phyloP scores from a whole-genome alignment of 2,797 vertebrate species.

The Acanthurus lineatus region DNA sequence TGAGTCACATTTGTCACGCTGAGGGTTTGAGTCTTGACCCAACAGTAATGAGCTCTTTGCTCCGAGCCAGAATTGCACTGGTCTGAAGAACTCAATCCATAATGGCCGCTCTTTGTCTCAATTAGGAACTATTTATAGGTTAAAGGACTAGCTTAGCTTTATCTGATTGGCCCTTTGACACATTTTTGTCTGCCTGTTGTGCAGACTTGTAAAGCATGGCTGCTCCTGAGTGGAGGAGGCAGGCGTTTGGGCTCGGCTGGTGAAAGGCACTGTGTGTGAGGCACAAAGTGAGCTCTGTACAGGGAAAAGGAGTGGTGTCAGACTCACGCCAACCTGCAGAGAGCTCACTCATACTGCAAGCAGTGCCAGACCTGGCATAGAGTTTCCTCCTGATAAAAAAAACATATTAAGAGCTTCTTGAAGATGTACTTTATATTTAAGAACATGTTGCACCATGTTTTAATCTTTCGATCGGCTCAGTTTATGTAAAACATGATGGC shows the following conservation, averaged over 20 bases:
- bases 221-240: conserved; percentile 29
- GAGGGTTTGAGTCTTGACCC: conserved; percentile 45
- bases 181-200: conserved; percentile 59
- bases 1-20: conserved; percentile 57
- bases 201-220: conserved; percentile 44
- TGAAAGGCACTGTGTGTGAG: conserved; percentile 82
- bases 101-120: conserved; percentile 52
- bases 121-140: conserved; percentile 67
- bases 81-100: conserved; percentile 55
- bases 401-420: neutral
- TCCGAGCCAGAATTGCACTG: conserved; percentile 37
- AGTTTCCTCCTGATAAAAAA: conserved; percentile 19
- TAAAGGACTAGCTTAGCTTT: conserved; percentile 52
- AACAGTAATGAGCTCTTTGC: conserved; percentile 65
- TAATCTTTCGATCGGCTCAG: neutral
- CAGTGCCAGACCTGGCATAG: conserved; percentile 47
- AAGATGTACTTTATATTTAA: conserved; percentile 21
- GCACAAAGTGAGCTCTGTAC: conserved; percentile 86
- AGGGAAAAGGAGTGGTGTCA: conserved; percentile 69
- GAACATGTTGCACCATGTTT: neutral
- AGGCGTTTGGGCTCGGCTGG: conserved; percentile 52
- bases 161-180: conserved; percentile 72
- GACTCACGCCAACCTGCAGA: conserved; percentile 72
- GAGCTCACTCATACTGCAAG: conserved; percentile 32
- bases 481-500: conserved; percentile 6